These are phyloP conservation scores for Entomyzon cyanotis DNA, from an alignment of 2,113 vertebrate species.

Conservation along the genomic window DNA sequence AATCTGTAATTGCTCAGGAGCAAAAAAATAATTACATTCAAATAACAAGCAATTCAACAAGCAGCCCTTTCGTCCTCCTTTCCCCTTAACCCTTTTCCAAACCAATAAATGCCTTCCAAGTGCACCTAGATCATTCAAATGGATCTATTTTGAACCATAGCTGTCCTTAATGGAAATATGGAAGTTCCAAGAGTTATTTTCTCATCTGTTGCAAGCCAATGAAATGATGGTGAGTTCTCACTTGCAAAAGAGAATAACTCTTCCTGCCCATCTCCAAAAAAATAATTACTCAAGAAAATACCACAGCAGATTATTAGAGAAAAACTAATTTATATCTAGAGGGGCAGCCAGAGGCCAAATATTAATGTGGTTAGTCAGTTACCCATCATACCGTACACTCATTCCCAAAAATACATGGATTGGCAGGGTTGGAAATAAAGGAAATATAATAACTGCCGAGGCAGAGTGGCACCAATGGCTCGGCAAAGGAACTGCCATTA, in stretches of 20 bases:
- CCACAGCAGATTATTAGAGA: background rate
- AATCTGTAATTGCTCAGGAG: conserved; percentile 29
- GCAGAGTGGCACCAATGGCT: background rate
- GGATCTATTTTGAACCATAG: background rate
- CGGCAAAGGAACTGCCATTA: background rate
- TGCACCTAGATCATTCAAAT: conserved; percentile 30
- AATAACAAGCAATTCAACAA: conserved; percentile 12
- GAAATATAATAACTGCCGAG: background rate
- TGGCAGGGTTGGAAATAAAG: background rate
- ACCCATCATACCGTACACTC: background rate
- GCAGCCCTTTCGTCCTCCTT: background rate
- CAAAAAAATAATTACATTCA: conserved; percentile 45
- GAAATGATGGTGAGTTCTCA: background rate
- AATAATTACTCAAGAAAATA: conserved; percentile 14
- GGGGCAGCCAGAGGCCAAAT: background rate
- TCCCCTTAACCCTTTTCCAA: conserved; percentile 4
- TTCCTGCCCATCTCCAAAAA: background rate
- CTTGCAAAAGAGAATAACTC: background rate
- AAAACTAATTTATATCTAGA: conserved; percentile 28
- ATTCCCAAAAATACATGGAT: background rate
- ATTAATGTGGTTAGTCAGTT: background rate
- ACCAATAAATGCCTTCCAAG: conserved; percentile 15
- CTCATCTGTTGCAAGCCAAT: background rate
- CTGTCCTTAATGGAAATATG: background rate
- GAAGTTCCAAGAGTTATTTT: conserved; percentile 4